Base-by-base conservation (phyloP, 1,140 invertebrate species). In the Pseudachorutes palmiensis region DNA sequence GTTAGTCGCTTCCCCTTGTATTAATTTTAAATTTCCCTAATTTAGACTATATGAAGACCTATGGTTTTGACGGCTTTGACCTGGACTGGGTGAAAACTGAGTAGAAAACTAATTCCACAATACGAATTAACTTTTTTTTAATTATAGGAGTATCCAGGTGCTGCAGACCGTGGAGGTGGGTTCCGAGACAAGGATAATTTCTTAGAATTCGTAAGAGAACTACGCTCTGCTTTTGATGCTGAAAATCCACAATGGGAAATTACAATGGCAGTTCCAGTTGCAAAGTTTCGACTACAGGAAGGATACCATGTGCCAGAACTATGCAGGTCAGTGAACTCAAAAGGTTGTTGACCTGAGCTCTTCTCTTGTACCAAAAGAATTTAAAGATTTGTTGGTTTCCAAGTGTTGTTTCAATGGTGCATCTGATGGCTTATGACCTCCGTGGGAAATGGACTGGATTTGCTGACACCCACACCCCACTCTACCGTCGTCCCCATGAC, bases 391-490 rank as follows among this genome's bases (percentile, higher is more conserved):
- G n/a, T n/a, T n/a, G n/a, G n/a, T n/a, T n/a, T n/a, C n/a, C n/a
- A n/a, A n/a, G 72, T 41, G 48, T 77, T 49, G 70, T 79, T 29
- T 77, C 76, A 67, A 75, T 74, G 55, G 75, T 79, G 31, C 78
- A 79, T 67, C 67, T 78, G 5, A 80, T 80, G 79, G 74, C 80
- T 0, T 83, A 83, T 65, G 82, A 83, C 72, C 70, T 83, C 5
- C 75, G 51, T 5, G 81, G 82, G 9, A 78, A 78, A 41, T 83
- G 81, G 81, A 80, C 79, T 1, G 76, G 76, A 29, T 72, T 69
- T 62, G 67, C 67, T 1, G 70, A 72, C 31, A 57, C 51, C 19
- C 78, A 80, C 64, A 78, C 78, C 19, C 78, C 78, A 29, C 64
- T 79, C 0, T 78, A 76, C 66, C 69, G 69, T 32, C 64, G 78